A percentile compares a stretch with the other conserved stretches of the same genome.
Evolutionary conservation across 2,888 invertebrate species (phyloP).

Genomic region (Molorchus minor): DNA sequence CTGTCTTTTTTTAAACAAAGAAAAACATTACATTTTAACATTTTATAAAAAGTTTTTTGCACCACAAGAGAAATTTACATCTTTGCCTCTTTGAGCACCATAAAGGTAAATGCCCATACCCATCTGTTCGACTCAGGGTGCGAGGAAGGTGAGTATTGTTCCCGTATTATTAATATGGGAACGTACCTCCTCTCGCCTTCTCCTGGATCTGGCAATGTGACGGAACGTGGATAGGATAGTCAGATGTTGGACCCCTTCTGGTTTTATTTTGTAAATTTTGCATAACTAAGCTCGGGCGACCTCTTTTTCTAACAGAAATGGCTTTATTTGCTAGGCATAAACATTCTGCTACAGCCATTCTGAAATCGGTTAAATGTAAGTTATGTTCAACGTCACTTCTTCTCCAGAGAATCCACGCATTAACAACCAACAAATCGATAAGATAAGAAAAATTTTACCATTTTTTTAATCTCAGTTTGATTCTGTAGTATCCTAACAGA

Average conservation of each 20-base stretch:
- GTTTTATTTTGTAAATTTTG: not conserved
- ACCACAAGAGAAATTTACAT: constrained; percentile 2
- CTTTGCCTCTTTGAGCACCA: not conserved
- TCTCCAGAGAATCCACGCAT: not conserved
- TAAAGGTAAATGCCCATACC: not conserved
- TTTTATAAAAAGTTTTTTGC: not conserved
- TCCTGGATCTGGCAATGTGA: no score
- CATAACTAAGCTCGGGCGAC: not conserved
- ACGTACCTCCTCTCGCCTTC: no score
- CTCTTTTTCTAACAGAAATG: not conserved
- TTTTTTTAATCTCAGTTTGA: constrained; percentile 12
- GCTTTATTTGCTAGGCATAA: not conserved
- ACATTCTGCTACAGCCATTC: constrained; percentile 5
- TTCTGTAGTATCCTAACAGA: constrained; percentile 21
- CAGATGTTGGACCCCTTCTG: not conserved
- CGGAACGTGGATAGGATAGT: not conserved
- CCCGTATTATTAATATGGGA: no score
- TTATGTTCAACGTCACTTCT: not conserved
- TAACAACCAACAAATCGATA: not conserved
- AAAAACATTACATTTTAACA: not conserved
- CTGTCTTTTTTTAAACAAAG: constrained; percentile 9
- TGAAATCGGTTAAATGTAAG: not conserved
- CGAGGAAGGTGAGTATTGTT: no score
- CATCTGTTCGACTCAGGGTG: not conserved
- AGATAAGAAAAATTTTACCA: not conserved